A percentile compares a stretch with the other conserved stretches of the same genome.
These are phyloP conservation scores for Crotalus tigris DNA, from an alignment of 2,113 vertebrate genomes.

Conservation along the genomic window DNA sequence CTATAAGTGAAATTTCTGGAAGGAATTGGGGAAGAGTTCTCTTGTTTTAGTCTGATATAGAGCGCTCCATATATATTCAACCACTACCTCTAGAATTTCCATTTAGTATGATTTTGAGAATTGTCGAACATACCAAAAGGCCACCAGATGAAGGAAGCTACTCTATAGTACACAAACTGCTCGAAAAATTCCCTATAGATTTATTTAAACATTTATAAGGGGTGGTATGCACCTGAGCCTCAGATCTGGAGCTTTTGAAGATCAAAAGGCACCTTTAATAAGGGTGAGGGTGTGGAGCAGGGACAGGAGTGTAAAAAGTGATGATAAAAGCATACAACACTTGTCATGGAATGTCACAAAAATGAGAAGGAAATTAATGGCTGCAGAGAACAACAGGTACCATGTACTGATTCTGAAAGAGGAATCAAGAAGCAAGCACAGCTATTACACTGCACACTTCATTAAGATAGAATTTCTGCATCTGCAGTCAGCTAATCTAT, in stretches of 20 bases:
- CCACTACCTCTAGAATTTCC: not conserved
- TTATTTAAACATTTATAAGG: not conserved
- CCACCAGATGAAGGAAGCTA: not conserved
- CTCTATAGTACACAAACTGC: not conserved
- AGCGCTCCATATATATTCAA: not conserved
- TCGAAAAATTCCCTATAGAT: constrained; percentile 3
- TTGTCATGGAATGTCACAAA: not conserved
- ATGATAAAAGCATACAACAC: not conserved
- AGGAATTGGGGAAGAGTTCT: not conserved
- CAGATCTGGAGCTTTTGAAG: not conserved
- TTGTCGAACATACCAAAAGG: not conserved
- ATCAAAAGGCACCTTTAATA: not conserved
- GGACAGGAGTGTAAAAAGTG: too few species aligned
- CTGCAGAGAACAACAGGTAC: not conserved
- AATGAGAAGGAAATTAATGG: not conserved
- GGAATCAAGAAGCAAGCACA: not conserved
- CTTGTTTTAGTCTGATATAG: not conserved
- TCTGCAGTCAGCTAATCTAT: not conserved
- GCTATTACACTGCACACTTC: not conserved
- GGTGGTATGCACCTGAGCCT: not conserved
- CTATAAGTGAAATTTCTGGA: not conserved
- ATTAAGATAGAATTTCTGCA: not conserved
- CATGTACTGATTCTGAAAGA: not conserved
- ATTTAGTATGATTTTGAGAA: not conserved
- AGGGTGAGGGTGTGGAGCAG: not conserved